Evolutionary conservation across 2,113 vertebrate species (phyloP), one percentile per base, ranked within the genome.

Genomic region (Macaca nemestrina): DNA sequence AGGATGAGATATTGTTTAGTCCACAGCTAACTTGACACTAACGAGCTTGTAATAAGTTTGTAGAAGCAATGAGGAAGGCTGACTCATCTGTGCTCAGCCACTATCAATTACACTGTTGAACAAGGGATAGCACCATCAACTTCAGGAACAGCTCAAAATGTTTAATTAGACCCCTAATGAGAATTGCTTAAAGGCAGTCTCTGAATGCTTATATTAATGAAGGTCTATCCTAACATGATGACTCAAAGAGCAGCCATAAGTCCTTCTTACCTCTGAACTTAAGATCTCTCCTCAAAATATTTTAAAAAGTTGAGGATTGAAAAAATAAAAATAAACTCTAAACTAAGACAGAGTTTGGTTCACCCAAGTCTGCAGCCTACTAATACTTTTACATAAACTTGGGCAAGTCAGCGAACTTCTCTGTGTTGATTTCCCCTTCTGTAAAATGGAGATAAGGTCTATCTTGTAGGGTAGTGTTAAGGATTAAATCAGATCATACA

Each of bases 111-210:
- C 52, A 85, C 14, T 93, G 40, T 30, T 79, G 73, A 91, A 82
- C 48, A 88, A 85, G n/a, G 75, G 45, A 73, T 9, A 93, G 30
- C 55, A 64, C 17, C 14, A 40, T 83, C 72, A 52, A 89, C 67
- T 57, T 27, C 59, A 81, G n/a, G 50, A 43, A 55, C 27, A 75
- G 27, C 27, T 93, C 88, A 67, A 78, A 78, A 84, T 80, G 55
- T 43, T 88, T 87, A 93, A 86, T 89, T 78, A 96, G 50, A 10
- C 48, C 43, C 14, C 55, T 94, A 70, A 76, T 35, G 50, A 96
- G 81, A 87, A 50, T 43, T 59, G 25, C 5, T 76, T 79, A 89
- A 64, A 93, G 35, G 67, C 17, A 73, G 52, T 18, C 8, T 93
- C 83, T 61, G 59, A 72, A 85, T 61, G n/a, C 25, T 75, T 50